Evolutionary conservation across 2,888 invertebrate species (phyloP), one percentile per base, ranked within the genome.

Genomic region (Conops quadrifasciatus): DNA sequence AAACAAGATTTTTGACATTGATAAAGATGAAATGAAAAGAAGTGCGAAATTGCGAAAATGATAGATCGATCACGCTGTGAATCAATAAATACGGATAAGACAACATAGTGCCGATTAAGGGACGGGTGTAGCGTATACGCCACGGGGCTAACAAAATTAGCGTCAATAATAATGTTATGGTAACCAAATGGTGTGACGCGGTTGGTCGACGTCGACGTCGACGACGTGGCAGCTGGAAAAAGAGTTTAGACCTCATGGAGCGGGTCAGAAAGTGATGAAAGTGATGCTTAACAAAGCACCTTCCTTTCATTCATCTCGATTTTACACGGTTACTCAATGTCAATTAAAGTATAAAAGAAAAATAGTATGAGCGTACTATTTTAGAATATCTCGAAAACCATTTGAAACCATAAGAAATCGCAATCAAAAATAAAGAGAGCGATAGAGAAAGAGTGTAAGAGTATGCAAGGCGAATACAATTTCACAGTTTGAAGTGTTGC

Each of bases 21-120:
- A 75, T 75, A 77, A 77, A 77, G 75, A 75, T 76, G 76, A 77
- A 75, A 77, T 76, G 63, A 56, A 72, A 60, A 70, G 72, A 76
- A 77, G 78, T 78, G 78, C 76, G 77, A 78, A 78, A 77, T 76
- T 77, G 76, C 76, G 76, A 77, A 77, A 75, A 75, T 77, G 36
- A n/a, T n/a, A n/a, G n/a, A 36, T 78, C 77, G 77, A 77, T 78
- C 81, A 79, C 74, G 80, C 81, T 82, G 81, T 36, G 80, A 36
- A 7, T 36, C 78, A 77, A 80, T 78, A 80, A 80, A 80, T 79
- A 78, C 78, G 79, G 75, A n/a, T n/a, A n/a, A n/a, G n/a, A n/a
- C n/a, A n/a, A n/a, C n/a, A n/a, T n/a, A n/a, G n/a, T n/a, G n/a
- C n/a, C n/a, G n/a, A n/a, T n/a, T n/a, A n/a, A n/a, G n/a, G n/a